A percentile compares a stretch with the other conserved stretches of the same genome.
These are phyloP conservation scores for Baronia brevicornis DNA, from an alignment of 2,888 invertebrate genomes.

Conservation along the genomic window DNA sequence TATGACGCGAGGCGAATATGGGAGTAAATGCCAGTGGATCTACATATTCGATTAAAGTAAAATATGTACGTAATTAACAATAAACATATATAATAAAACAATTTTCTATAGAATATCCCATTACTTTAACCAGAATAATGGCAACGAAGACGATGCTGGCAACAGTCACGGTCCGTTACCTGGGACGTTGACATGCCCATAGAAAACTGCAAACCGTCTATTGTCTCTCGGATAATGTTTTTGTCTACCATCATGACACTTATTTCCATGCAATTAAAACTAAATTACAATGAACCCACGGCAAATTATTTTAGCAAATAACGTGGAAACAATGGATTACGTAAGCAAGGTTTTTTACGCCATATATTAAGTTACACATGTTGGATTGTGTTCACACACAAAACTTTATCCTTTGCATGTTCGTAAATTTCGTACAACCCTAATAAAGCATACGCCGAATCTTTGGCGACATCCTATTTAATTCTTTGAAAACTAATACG, in stretches of 20 bases:
- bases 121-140: constrained; percentile 12
- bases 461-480: too few relatives aligned
- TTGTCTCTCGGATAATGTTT: constrained; percentile 44
- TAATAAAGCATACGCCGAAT: too few relatives aligned
- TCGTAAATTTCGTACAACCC: too few relatives aligned
- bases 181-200: constrained; percentile 61
- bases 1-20: too few relatives aligned
- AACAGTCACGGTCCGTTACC: constrained; percentile 47
- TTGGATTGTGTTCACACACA: constrained; percentile 1
- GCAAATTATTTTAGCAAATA: constrained; percentile 7
- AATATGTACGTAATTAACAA: too few relatives aligned
- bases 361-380: constrained; percentile 6
- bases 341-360: constrained; percentile 16
- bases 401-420: constrained; percentile 4
- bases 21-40: too few relatives aligned
- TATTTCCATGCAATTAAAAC: constrained; percentile 14
- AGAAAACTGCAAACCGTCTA: constrained; percentile 53
- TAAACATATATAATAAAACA: not conserved
- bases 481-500: too few relatives aligned
- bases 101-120: constrained; percentile 7
- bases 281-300: constrained; percentile 3
- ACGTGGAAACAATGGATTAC: constrained; percentile 12
- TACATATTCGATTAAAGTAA: too few relatives aligned
- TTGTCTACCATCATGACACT: constrained; percentile 14
- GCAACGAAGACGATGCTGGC: constrained; percentile 21